phyloP scores from a whole-genome alignment of 2,888 invertebrate genomes.

The Tipula vernalis region DNA sequence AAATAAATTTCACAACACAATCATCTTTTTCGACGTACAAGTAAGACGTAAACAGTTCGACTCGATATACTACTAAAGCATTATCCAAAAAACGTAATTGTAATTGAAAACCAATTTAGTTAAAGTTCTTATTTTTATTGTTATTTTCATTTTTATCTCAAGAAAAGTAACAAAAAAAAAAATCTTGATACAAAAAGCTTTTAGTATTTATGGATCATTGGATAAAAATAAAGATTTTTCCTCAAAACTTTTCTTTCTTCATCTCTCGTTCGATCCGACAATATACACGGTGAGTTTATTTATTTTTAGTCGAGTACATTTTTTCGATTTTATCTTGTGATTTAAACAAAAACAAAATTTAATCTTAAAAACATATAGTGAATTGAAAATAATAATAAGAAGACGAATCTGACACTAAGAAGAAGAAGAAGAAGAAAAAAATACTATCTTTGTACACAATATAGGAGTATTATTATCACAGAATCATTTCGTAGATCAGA shows the following conservation, averaged over 20 bases:
- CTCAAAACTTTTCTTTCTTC: not conserved
- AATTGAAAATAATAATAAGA: not conserved
- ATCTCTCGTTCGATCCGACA: not conserved
- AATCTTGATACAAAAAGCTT: not conserved
- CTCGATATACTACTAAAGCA: not conserved
- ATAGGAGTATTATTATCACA: not conserved
- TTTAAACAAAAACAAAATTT: not conserved
- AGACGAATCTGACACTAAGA: not conserved
- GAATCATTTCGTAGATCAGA: not conserved
- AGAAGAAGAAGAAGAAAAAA: not conserved
- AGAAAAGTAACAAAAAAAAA: not conserved
- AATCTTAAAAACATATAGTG: not conserved
- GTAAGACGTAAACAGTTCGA: not conserved
- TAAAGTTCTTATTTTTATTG: not conserved
- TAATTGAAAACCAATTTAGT: constrained; percentile 10
- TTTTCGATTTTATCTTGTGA: not conserved
- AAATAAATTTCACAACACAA: not conserved
- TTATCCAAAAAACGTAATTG: not conserved
- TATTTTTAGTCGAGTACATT: not conserved
- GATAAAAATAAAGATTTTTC: not conserved
- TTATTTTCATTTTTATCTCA: not conserved
- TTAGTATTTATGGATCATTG: not conserved
- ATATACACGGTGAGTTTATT: not conserved
- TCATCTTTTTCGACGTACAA: not conserved
- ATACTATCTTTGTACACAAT: not conserved